Base-by-base conservation (phyloP, 2,113 vertebrate genomes). In the Ondatra zibethicus region DNA sequence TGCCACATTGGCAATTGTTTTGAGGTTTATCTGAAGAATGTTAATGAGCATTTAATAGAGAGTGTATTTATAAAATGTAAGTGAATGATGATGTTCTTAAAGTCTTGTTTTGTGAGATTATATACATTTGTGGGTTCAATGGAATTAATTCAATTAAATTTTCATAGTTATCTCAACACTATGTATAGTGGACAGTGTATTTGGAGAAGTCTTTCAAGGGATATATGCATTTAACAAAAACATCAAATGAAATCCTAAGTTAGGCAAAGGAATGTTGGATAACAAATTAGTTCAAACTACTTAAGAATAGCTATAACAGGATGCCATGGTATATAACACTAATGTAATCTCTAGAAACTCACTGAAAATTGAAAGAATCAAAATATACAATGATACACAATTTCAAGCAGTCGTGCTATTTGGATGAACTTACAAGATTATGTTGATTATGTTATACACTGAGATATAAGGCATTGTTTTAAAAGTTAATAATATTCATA, bases 1-100 rank as follows among this genome's bases (percentile, higher is more conserved):
- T 82, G 33, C 50, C 80, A 88, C 25, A 33, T 17, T 94, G 80
- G 42, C 58, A 42, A 39, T 94, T 95, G 70, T 96, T 97, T 66
- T 27, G 33, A 68, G 50, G 3, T 4, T 88, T 8, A 31, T 84
- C 75, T 90, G 33, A 93, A 86, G 16, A 75, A 92, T 97, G 91
- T 72, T 66, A 77, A 89, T 88, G 58, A 93, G 17, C 39, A 88
- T 91, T 92, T 80, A 72, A 78, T 89, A 88, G 68, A 94, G 88
- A 73, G 1, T 5, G 21, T 39, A 12, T 55, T 73, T 93, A 88
- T 21, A 25, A 95, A 96, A 70, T 88, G 31, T 42, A 92, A 81
- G 12, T 58, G 68, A 80, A 42, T 90, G 65, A 75, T 84, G 12
- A 13, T 91, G 3, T 72, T 78, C 19, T 72, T 80, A 66, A 93